A percentile compares a stretch with the other conserved stretches of the same genome.
Conservation (phyloP, 2,113 vertebrate genomes). For the Theropithecus gelada region DNA sequence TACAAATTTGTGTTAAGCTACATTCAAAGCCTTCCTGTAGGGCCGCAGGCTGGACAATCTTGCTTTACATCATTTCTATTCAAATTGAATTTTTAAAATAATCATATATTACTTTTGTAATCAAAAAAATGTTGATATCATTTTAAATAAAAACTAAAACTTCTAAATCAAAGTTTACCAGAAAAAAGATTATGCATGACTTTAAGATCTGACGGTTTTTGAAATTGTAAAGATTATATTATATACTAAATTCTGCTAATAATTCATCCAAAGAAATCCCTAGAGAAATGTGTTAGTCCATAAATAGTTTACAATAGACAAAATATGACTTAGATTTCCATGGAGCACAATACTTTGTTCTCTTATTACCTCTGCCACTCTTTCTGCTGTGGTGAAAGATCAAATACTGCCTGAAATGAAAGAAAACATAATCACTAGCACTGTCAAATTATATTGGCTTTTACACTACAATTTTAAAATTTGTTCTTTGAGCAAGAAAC, state of each 20-base stretch:
- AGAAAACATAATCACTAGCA: constrained; percentile 55
- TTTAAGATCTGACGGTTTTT: constrained; percentile 20
- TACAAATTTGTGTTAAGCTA: no score
- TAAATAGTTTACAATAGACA: background rate
- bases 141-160: constrained; percentile 25
- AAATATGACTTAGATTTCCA: background rate
- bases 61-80: background rate
- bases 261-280: constrained; percentile 33
- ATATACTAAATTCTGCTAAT: constrained; percentile 19
- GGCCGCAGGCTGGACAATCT: no score
- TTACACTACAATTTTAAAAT: background rate
- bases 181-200: background rate
- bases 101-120: background rate
- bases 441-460: background rate
- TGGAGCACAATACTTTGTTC: background rate
- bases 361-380: constrained; percentile 94
- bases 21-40: no score
- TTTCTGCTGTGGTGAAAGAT: constrained; percentile 93
- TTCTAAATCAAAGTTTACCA: background rate
- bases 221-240: background rate
- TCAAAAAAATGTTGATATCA: background rate
- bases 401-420: constrained; percentile 92
- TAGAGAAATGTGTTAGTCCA: background rate
- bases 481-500: constrained; percentile 25
- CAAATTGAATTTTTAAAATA: constrained; percentile 19